Evolutionary conservation across 2,113 vertebrate species (phyloP).

Genomic region (Sphyrna mokarran): DNA sequence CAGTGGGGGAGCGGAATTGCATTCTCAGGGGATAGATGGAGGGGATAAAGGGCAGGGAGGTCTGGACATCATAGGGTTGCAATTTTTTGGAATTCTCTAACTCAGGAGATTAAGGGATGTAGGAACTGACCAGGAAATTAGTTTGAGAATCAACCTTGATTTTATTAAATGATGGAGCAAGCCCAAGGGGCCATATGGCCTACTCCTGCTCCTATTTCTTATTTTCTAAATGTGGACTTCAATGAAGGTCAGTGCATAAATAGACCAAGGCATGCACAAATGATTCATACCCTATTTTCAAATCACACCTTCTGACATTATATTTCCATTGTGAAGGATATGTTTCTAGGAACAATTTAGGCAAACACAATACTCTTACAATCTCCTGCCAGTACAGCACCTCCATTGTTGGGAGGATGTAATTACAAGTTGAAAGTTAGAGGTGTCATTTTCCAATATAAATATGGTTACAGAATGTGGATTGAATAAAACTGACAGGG

Average conservation of each 20-base stretch:
- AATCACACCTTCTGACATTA: not conserved
- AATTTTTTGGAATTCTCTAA: not conserved
- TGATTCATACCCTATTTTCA: not conserved
- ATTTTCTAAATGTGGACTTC: not conserved
- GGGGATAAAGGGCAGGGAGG: no score
- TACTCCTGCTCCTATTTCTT: no score
- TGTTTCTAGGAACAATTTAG: not conserved
- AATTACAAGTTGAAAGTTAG: not conserved
- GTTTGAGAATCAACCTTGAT: not conserved
- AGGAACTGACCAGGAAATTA: not conserved
- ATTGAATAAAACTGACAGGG: not conserved
- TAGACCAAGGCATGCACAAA: not conserved
- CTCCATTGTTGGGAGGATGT: not conserved
- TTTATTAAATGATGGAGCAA: not conserved
- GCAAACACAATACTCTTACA: not conserved
- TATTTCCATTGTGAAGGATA: not conserved
- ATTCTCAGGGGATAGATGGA: no score
- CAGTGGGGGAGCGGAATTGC: no score
- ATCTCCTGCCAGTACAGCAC: not conserved
- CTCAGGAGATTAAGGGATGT: not conserved
- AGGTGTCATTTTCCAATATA: not conserved
- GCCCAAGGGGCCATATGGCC: not conserved
- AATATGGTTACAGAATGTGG: not conserved
- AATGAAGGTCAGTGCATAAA: not conserved
- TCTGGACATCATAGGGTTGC: not conserved